phyloP scores from a whole-genome alignment of 2,888 invertebrate species.

The Matsumyia berberina region DNA sequence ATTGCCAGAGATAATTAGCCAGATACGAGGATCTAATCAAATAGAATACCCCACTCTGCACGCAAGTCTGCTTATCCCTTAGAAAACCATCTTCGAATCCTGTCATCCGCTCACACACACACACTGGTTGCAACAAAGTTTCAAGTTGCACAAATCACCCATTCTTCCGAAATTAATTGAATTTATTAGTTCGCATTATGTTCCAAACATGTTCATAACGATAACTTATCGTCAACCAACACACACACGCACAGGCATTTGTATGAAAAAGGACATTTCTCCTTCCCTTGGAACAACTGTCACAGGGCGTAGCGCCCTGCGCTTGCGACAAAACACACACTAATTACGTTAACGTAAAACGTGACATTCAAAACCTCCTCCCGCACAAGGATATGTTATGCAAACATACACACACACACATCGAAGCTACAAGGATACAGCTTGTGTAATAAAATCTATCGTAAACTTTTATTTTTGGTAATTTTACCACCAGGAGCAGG shows the following conservation, averaged over 20 bases:
- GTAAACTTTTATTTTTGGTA: conserved; percentile 69
- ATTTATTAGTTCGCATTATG: conserved; percentile 63
- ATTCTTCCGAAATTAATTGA: conserved; percentile 57
- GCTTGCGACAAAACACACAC: conserved; percentile 53
- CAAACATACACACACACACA: conserved; percentile 18
- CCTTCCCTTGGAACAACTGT: no score
- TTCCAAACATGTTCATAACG: conserved; percentile 46
- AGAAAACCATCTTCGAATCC: conserved; percentile 12
- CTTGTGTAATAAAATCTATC: conserved; percentile 65
- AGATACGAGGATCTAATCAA: conserved; percentile 51
- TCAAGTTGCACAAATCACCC: conserved; percentile 51
- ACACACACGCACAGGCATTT: not conserved
- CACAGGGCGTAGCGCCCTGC: no score
- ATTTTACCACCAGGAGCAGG: conserved; percentile 45
- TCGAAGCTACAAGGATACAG: conserved; percentile 1
- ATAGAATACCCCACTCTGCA: not conserved
- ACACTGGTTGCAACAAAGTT: conserved; percentile 36
- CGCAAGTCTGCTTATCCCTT: conserved; percentile 1
- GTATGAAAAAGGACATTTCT: not conserved
- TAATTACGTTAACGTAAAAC: conserved; percentile 72
- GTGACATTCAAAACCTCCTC: conserved; percentile 71
- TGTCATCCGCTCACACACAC: not conserved
- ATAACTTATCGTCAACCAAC: not conserved
- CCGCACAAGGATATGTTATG: conserved; percentile 26
- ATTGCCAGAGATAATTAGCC: conserved; percentile 39